Conservation (phyloP, 2,797 vertebrate species). For the Acipenser ruthenus region DNA sequence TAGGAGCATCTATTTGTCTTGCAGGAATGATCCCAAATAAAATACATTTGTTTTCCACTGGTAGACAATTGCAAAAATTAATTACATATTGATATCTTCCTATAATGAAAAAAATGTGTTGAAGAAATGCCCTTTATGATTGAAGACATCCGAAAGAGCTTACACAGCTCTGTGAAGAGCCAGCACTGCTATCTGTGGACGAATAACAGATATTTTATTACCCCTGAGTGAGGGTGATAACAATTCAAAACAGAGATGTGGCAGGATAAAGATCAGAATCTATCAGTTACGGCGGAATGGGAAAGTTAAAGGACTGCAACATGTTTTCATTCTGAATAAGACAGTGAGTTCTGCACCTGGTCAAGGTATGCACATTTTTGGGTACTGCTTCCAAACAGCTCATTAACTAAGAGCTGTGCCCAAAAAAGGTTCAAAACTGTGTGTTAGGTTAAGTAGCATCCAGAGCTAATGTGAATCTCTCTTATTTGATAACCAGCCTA, state of each 20-base stretch:
- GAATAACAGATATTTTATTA: background rate
- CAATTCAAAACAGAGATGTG: background rate
- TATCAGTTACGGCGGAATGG: background rate
- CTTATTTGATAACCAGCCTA: background rate
- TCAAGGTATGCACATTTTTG: slow-evolving; percentile 15
- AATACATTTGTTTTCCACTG: too few relatives aligned
- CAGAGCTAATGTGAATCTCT: too few relatives aligned
- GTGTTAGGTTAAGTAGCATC: background rate
- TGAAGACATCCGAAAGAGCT: too few relatives aligned
- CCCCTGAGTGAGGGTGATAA: background rate
- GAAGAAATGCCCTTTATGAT: too few relatives aligned
- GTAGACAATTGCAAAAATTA: too few relatives aligned
- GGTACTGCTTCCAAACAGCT: too few relatives aligned
- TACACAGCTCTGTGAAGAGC: background rate
- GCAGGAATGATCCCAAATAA: too few relatives aligned
- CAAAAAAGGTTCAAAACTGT: background rate
- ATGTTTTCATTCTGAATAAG: background rate
- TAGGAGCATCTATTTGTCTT: too few relatives aligned
- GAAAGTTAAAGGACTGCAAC: background rate
- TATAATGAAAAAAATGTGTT: too few relatives aligned
- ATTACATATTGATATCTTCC: too few relatives aligned
- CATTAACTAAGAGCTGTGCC: too few relatives aligned
- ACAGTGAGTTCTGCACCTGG: slow-evolving; percentile 17
- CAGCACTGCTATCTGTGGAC: background rate
- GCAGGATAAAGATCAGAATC: background rate